Evolutionary conservation across 2,888 invertebrate species (phyloP).

Genomic region (Dyspetes luteomarginatus): DNA sequence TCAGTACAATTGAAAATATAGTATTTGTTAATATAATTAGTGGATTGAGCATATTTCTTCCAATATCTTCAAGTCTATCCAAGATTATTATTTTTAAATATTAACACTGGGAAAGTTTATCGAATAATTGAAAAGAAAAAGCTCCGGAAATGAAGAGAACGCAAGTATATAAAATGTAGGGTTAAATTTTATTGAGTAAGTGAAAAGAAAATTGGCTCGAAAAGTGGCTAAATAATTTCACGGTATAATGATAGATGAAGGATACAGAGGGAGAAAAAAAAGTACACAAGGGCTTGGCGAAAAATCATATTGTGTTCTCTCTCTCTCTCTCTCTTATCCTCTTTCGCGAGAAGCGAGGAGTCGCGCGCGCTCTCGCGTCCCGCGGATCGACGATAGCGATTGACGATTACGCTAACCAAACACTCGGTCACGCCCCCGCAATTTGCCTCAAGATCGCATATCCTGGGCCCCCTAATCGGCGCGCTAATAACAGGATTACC

Average conservation of each 20-base stretch:
- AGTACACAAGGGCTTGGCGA: conserved; percentile 56
- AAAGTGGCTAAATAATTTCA: conserved; percentile 53
- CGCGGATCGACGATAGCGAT: conserved; percentile 79
- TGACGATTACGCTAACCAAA: conserved; percentile 83
- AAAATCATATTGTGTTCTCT: conserved; percentile 33
- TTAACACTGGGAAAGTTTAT: too few species aligned
- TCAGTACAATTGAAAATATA: too few species aligned
- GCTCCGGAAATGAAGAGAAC: background rate
- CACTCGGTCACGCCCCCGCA: conserved; percentile 82
- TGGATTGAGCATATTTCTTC: too few species aligned
- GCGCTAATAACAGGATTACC: conserved; percentile 83
- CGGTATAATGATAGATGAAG: conserved; percentile 49
- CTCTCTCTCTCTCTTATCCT: conserved; percentile 7
- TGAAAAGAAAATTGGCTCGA: conserved; percentile 55
- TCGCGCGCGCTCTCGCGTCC: conserved; percentile 69
- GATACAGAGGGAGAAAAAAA: conserved; percentile 55
- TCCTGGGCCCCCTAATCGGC: conserved; percentile 81
- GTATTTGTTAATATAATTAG: too few species aligned
- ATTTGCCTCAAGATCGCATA: conserved; percentile 81
- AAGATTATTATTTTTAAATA: too few species aligned
- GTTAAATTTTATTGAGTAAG: conserved; percentile 45
- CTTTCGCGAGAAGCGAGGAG: conserved; percentile 12
- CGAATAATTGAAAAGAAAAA: too few species aligned
- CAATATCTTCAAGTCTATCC: too few species aligned
- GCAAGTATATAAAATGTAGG: background rate